phyloP scores from a whole-genome alignment of 2,888 invertebrate genomes.

The Rhabditophanes sp. region DNA sequence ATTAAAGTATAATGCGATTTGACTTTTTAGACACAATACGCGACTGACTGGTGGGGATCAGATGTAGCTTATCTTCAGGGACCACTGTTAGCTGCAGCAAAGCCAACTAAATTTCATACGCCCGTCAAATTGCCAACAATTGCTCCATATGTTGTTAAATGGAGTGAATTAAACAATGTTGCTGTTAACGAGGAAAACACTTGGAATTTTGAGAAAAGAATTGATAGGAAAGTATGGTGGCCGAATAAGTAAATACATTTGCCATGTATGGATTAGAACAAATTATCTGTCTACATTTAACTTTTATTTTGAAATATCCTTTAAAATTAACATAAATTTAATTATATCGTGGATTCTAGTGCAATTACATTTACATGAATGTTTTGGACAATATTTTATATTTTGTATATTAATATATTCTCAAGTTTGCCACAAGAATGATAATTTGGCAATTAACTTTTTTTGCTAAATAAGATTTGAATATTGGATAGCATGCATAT shows the following conservation, averaged over 20 bases:
- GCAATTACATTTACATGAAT: too few relatives aligned
- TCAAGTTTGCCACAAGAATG: too few relatives aligned
- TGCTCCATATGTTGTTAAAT: slow-evolving; percentile 22
- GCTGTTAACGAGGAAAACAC: slow-evolving; percentile 25
- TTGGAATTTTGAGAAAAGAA: slow-evolving; percentile 31
- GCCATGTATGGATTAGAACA: too few relatives aligned
- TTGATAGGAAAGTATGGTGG: slow-evolving; percentile 35
- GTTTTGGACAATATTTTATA: too few relatives aligned
- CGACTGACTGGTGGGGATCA: slow-evolving; percentile 25
- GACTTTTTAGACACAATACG: slow-evolving; percentile 21
- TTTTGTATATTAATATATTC: too few relatives aligned
- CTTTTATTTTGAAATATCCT: too few relatives aligned
- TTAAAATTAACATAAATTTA: too few relatives aligned
- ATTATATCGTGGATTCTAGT: too few relatives aligned
- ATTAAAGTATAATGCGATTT: neutral
- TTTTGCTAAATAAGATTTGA: too few relatives aligned
- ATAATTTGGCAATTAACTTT: too few relatives aligned
- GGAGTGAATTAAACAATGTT: slow-evolving; percentile 20
- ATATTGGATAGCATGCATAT: too few relatives aligned
- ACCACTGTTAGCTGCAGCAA: slow-evolving; percentile 14
- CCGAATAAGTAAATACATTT: slow-evolving; percentile 19
- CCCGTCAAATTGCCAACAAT: slow-evolving; percentile 32
- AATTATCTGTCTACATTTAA: too few relatives aligned
- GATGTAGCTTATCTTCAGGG: slow-evolving; percentile 24
- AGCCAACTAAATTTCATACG: slow-evolving; percentile 19